Evolutionary conservation across 2,888 invertebrate genomes (phyloP), one percentile per base, ranked within the genome.

Genomic region (Archips crataeganus): DNA sequence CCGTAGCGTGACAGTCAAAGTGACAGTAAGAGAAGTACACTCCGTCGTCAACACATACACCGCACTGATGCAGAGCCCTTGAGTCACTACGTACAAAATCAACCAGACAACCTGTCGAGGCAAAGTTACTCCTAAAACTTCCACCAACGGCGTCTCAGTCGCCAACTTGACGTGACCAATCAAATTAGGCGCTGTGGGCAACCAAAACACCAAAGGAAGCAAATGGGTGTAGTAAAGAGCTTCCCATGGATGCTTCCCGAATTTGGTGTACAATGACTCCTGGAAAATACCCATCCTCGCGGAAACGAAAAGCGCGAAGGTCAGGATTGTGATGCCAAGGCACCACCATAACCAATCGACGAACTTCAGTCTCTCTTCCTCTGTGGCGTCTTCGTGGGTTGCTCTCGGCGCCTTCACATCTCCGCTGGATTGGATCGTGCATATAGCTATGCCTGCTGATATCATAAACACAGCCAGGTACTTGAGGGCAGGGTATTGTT

Each of bases 251-350:
- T 98, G 97, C 89, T 99, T 99, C 64, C 99, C 99, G 89, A 97
- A 96, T 75, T 96, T 96, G 42, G 95, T 94, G 85, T 98, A 98
- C 3, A 99, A 89, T 0, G 96, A 96, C 92, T 99, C 99, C 88
- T 99, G 99, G 90, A 98, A 98, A 75, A 98, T 97, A 2, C 99
- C 99, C 98, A 99, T 98, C 80, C 98, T 95, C 0, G 99, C 99
- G 0, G 99, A 99, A 73, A 99, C 95, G 81, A 99, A 97, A 69
- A 99, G 92, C 0, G 99, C 99, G 72, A 98, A 95, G 0, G 98
- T 97, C 60, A 99, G 91, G 78, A 99, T 95, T 0, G 95, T 90
- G 67, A 99, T 98, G 3, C 99, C 98, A 0, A 94, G 79, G 71
- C 94, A 93, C 96, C 96, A 96, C 96, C 96, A 96, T 6, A 96